phyloP scores from a whole-genome alignment of 2,888 invertebrate species.

The Drosophila conformis region DNA sequence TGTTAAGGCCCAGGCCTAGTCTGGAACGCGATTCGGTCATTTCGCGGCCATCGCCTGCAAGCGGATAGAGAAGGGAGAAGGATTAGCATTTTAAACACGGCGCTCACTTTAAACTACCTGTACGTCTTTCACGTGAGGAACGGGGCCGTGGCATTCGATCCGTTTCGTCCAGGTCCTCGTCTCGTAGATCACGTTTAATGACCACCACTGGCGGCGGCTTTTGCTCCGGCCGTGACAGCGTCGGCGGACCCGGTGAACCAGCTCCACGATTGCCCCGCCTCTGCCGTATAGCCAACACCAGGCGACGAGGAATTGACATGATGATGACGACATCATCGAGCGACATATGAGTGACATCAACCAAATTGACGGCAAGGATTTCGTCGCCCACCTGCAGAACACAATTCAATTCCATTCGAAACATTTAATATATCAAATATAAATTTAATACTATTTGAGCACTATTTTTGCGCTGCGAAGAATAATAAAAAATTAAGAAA shows the following conservation, averaged over 20 bases:
- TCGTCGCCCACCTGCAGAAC: slow-evolving; percentile 94
- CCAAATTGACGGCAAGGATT: slow-evolving; percentile 98
- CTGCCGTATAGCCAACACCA: slow-evolving; percentile 96
- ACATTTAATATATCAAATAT: slow-evolving; percentile 85
- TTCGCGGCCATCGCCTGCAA: slow-evolving; percentile 90
- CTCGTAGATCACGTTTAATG: slow-evolving; percentile 93
- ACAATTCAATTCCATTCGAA: neutral
- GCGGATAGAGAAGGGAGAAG: slow-evolving; percentile 33
- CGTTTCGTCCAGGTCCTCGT: slow-evolving; percentile 90
- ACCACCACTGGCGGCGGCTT: slow-evolving; percentile 97
- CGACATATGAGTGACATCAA: slow-evolving; percentile 98
- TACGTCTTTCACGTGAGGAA: slow-evolving; percentile 85
- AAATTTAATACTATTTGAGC: slow-evolving; percentile 83
- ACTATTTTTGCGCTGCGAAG: neutral
- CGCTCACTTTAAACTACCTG: slow-evolving; percentile 84
- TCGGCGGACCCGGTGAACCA: slow-evolving; percentile 84
- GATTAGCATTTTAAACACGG: slow-evolving; percentile 81
- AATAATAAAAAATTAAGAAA: slow-evolving; percentile 19
- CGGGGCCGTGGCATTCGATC: slow-evolving; percentile 86
- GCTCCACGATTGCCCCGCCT: slow-evolving; percentile 88
- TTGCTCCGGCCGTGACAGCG: slow-evolving; percentile 89
- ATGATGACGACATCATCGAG: slow-evolving; percentile 99
- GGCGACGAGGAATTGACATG: slow-evolving; percentile 98
- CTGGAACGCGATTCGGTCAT: slow-evolving; percentile 91
- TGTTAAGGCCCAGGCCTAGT: slow-evolving; percentile 89